These are phyloP conservation scores for Plumapathes pennacea DNA, from an alignment of 92 coral and sea anemone species.

Conservation along the genomic window DNA sequence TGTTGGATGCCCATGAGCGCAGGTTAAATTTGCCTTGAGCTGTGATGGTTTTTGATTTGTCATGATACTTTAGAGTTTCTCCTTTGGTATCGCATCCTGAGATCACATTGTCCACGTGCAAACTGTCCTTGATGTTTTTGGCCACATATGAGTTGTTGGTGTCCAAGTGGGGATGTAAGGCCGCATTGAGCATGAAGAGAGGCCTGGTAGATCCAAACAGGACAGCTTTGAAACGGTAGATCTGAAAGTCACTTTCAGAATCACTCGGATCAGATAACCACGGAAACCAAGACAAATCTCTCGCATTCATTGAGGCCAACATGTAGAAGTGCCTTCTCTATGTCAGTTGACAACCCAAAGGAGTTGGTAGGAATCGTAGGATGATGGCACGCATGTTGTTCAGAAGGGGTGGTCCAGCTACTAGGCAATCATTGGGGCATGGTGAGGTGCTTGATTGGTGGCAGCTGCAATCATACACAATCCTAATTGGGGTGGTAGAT, in stretches of 20 bases:
- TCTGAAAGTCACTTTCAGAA: constrained; percentile 26
- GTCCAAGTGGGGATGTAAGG: constrained; percentile 27
- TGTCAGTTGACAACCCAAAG: constrained; percentile 31
- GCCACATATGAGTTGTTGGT: constrained; percentile 19
- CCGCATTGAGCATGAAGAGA: constrained; percentile 50
- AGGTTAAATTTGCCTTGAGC: constrained; percentile 44
- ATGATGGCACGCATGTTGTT: constrained; percentile 27
- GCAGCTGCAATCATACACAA: constrained; percentile 57
- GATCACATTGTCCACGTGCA: constrained; percentile 49
- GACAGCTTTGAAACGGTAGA: constrained; percentile 41
- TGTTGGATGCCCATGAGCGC: constrained; percentile 58
- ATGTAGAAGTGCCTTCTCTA: constrained; percentile 49
- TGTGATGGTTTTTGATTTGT: constrained; percentile 34
- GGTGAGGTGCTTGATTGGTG: constrained; percentile 8
- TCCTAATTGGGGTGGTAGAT: constrained; percentile 43
- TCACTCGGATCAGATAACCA: constrained; percentile 12
- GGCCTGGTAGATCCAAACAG: constrained; percentile 49
- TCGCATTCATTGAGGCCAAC: constrained; percentile 21
- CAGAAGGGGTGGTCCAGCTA: constrained; percentile 35
- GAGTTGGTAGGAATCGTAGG: constrained; percentile 26
- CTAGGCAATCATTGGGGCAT: constrained; percentile 42
- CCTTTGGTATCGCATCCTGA: constrained; percentile 23
- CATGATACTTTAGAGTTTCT: constrained; percentile 19
- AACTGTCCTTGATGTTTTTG: constrained; percentile 35
- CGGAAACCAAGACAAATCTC: constrained; percentile 40